Conservation (phyloP, 2,113 vertebrate genomes). For the Etheostoma cragini region DNA sequence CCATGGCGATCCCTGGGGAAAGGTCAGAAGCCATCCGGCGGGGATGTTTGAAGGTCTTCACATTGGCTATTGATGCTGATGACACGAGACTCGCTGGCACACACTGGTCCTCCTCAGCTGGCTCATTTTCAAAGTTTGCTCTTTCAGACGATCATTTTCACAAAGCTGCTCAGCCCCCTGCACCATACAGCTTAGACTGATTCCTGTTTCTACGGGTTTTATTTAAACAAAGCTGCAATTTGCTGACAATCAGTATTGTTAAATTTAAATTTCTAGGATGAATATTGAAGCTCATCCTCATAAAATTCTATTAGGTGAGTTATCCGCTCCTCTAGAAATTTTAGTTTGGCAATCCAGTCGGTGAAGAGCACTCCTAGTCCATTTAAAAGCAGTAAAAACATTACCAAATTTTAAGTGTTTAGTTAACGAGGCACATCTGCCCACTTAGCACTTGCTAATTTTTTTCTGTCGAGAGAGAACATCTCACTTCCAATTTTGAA, state of each 20-base stretch:
- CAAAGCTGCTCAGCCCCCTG: conserved; percentile 1
- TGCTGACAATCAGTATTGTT: not conserved
- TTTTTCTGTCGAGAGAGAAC: conserved; percentile 5
- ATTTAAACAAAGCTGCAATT: not conserved
- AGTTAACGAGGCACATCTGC: conserved; percentile 40
- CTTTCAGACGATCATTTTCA: conserved; percentile 25
- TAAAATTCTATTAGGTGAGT: conserved; percentile 46
- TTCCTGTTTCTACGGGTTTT: not conserved
- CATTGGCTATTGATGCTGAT: conserved; percentile 60
- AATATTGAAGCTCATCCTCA: not conserved
- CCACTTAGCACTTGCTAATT: conserved; percentile 38
- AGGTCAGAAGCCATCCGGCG: conserved; percentile 73
- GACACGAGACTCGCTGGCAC: conserved; percentile 51
- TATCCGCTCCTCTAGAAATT: conserved; percentile 32
- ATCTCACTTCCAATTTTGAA: not conserved
- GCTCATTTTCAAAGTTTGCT: conserved; percentile 40
- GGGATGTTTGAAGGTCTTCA: conserved; percentile 75
- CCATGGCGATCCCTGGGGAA: conserved; percentile 78
- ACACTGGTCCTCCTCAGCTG: conserved; percentile 34
- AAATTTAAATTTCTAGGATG: not conserved
- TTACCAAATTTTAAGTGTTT: conserved; percentile 44
- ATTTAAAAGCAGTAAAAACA: conserved; percentile 55
- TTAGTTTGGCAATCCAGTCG: conserved; percentile 33
- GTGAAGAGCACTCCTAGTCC: conserved; percentile 36
- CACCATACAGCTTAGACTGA: not conserved